phyloP scores from a whole-genome alignment of 2,797 vertebrate genomes.

The Hippopotamyrus pictus region DNA sequence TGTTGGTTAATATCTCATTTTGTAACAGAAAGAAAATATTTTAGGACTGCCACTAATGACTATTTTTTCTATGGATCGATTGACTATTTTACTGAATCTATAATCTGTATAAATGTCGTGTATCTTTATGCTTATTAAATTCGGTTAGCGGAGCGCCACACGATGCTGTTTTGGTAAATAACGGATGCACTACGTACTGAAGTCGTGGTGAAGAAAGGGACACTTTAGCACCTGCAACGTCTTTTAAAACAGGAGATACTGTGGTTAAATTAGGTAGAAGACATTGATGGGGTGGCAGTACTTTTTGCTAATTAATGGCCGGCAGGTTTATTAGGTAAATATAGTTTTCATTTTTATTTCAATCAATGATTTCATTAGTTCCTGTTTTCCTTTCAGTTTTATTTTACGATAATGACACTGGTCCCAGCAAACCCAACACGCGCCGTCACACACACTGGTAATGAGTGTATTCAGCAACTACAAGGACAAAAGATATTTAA shows the following conservation, averaged over 20 bases:
- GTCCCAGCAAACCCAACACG: too few species aligned
- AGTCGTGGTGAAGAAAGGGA: not conserved
- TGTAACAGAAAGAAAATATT: not conserved
- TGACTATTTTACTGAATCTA: not conserved
- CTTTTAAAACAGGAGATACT: not conserved
- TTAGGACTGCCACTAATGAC: not conserved
- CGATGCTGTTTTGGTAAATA: not conserved
- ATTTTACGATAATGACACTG: too few species aligned
- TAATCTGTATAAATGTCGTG: not conserved
- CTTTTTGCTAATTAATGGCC: not conserved
- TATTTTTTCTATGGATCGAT: not conserved
- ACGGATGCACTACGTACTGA: not conserved
- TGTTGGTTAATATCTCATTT: not conserved
- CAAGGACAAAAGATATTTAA: too few species aligned
- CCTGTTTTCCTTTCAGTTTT: too few species aligned
- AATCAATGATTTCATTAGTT: not conserved
- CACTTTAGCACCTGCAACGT: not conserved
- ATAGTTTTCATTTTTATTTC: not conserved
- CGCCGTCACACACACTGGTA: too few species aligned
- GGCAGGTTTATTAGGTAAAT: not conserved
- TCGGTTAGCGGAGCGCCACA: too few species aligned
- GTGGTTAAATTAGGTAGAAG: not conserved
- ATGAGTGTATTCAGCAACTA: too few species aligned
- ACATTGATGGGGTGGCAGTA: not conserved
- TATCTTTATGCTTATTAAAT: too few species aligned